Evolutionary conservation across 1,140 invertebrate species (phyloP).

Genomic region (Drepana arcuata): DNA sequence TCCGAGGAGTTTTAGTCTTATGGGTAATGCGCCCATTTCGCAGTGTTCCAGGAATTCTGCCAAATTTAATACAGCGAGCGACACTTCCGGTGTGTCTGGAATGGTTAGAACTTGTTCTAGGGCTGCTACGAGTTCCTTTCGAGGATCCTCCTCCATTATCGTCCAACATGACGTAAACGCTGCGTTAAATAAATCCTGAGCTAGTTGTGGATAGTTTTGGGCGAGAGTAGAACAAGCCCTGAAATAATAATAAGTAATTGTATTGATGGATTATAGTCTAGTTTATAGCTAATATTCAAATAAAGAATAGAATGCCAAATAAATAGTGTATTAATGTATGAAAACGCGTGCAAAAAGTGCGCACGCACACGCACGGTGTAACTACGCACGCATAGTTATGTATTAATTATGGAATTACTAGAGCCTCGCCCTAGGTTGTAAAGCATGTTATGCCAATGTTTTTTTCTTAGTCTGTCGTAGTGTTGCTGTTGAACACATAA

Average conservation of each 20-base stretch:
- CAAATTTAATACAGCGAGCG: constrained; percentile 96
- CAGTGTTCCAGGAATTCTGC: constrained; percentile 99
- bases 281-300: no score
- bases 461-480: no score
- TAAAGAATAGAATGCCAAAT: no score
- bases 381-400: no score
- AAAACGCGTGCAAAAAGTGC: no score
- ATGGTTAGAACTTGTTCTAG: constrained; percentile 91
- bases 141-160: constrained; percentile 87
- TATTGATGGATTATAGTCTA: no score
- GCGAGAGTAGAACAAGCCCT: constrained; percentile 92
- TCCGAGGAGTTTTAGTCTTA: constrained; percentile 87
- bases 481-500: no score
- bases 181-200: constrained; percentile 97
- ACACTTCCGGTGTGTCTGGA: constrained; percentile 96
- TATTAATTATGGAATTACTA: no score
- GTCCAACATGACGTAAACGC: constrained; percentile 99
- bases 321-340: no score
- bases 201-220: constrained; percentile 93
- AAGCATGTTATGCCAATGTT: no score
- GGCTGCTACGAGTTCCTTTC: constrained; percentile 88
- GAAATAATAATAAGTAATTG: constrained; percentile 16
- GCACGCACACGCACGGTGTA: no score
- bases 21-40: constrained; percentile 94
- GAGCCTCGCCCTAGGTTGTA: no score